Evolutionary conservation across 2,797 vertebrate genomes (phyloP), one percentile per base, ranked within the genome.

Genomic region (Alcedo atthis): DNA sequence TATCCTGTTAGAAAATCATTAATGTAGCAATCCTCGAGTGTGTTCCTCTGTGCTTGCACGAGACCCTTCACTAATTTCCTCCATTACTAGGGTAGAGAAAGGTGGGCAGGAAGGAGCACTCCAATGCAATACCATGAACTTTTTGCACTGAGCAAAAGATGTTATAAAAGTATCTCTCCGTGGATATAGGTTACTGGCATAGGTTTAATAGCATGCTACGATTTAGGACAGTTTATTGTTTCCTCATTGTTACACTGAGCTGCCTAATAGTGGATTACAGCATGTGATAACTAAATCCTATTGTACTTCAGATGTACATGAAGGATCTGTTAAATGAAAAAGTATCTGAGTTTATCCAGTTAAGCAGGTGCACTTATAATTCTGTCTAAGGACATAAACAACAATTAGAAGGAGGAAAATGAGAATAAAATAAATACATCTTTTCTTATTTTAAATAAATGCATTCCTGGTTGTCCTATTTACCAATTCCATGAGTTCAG

Each of bases 181-280:
- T 95, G 87, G 58, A 64, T 76, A 16, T 49, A 63, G 71, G 85
- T 94, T 95, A 85, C 82, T 83, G 85, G 63, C 73, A 73, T 37
- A 53, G 51, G 28, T 75, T 76, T 68, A 63, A 66, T 24, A 86
- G 21, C 3, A 0, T 49, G 18, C 37, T 68, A 30, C 15, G 7
- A 2, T 70, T 90, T 84, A 86, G 37, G 43, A 76, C 10, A 43
- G 32, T 40, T 45, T 24, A 66, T 78, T 42, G 12, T 87, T 71
- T 94, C 55, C 49, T 85, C 54, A 1, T 46, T 73, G 37, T 62
- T 92, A 55, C 42, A 63, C 32, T 77, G 57, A 79, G 22, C 66
- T 87, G 33, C 12, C 49, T 33, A 62, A 63, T 20, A 55, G 59
- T 37, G 58, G 46, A 48, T 73, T 90, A 37, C 25, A 74, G 8